Evolutionary conservation across 2,797 vertebrate genomes (phyloP).

Genomic region (Columba guinea): DNA sequence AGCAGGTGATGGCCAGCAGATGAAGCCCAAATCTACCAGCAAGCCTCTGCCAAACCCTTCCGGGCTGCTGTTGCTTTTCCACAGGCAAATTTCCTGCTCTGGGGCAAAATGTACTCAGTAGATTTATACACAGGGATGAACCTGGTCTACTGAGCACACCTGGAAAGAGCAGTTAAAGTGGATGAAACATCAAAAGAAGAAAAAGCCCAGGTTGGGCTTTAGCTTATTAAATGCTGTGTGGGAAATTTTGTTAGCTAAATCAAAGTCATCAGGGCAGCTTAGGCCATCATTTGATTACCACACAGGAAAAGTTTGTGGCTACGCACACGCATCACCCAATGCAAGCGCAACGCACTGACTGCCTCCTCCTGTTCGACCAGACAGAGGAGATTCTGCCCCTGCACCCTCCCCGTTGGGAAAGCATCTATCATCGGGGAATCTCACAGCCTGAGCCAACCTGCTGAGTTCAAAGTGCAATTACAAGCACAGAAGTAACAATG

Average conservation of each 20-base stretch:
- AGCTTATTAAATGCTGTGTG: not conserved
- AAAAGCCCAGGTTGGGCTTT: not conserved
- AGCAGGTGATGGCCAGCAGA: not conserved
- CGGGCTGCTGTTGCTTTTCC: not conserved
- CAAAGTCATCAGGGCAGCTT: not conserved
- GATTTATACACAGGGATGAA: not conserved
- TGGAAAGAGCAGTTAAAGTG: not conserved
- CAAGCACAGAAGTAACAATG: not conserved
- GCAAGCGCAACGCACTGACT: rapidly evolving
- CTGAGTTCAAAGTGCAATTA: not conserved
- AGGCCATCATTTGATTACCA: conserved; percentile 13
- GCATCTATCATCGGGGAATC: not conserved
- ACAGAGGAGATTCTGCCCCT: not conserved
- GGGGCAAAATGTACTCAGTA: not conserved
- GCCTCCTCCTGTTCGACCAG: conserved; percentile 11
- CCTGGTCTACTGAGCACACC: not conserved
- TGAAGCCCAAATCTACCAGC: not conserved
- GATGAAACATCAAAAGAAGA: not conserved
- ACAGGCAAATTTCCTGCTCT: not conserved
- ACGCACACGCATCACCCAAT: not conserved
- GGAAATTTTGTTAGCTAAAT: not conserved
- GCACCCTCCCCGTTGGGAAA: not conserved
- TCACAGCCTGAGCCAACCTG: not conserved
- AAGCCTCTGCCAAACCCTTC: not conserved
- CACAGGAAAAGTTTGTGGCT: not conserved